A percentile compares a stretch with the other conserved stretches of the same genome.
phyloP scores from a whole-genome alignment of 64 coral and sea anemone species.

The Astreopora myriophthalma region DNA sequence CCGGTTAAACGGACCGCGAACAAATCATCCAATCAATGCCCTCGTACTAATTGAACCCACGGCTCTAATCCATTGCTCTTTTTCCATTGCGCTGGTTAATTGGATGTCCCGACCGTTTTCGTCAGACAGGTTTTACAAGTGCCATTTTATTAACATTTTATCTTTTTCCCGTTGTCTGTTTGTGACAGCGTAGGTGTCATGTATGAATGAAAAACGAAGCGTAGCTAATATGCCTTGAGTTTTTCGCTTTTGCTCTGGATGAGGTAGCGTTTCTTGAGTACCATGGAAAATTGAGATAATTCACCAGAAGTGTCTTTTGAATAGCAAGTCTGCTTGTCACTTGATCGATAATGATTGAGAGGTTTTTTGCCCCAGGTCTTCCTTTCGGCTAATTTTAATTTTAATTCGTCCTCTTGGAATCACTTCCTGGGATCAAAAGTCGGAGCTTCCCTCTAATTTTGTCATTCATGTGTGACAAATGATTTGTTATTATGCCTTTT shows the following conservation, averaged over 20 bases:
- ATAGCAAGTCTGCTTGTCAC: too few species aligned
- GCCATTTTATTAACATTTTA: background rate
- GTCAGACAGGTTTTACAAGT: slow-evolving; percentile 13
- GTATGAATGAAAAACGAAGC: background rate
- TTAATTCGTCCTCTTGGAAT: background rate
- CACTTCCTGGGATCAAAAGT: background rate
- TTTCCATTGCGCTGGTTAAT: background rate
- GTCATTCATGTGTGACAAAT: slow-evolving; percentile 32
- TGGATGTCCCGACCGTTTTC: background rate
- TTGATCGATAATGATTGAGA: too few species aligned
- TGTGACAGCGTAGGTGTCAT: background rate
- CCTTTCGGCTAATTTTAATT: background rate
- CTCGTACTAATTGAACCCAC: background rate
- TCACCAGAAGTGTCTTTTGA: too few species aligned
- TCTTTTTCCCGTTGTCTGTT: background rate
- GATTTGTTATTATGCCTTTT: background rate
- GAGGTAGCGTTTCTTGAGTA: too few species aligned
- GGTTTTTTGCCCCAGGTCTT: too few species aligned
- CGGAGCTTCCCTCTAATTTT: background rate
- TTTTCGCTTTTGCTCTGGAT: background rate
- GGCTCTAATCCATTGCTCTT: background rate
- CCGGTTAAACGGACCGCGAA: background rate
- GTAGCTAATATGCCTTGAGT: too few species aligned
- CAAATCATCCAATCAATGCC: background rate
- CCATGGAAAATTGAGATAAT: too few species aligned